Percentiles rank a stretch among this genome's conserved stretches.
phyloP scores from a whole-genome alignment of 1,140 invertebrate genomes.

The Orchestia grillus region DNA sequence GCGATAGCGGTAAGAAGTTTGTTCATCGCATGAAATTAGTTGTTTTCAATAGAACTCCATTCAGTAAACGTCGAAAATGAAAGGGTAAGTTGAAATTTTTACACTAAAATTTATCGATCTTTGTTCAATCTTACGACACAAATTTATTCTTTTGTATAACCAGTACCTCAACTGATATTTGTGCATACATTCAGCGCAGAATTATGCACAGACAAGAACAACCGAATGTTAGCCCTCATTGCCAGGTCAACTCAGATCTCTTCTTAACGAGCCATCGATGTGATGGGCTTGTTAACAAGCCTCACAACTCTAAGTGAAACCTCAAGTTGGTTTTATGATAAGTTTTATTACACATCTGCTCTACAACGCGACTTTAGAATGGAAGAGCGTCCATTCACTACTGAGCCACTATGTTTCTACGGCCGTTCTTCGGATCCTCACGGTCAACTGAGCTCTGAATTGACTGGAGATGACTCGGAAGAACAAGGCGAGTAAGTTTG shows the following conservation, averaged over 20 bases:
- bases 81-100: not conserved
- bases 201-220: not conserved
- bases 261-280: not conserved
- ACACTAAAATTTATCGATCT: not conserved
- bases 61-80: not conserved
- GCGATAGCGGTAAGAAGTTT: not conserved
- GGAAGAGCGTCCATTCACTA: not conserved
- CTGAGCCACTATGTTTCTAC: not conserved
- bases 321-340: not conserved
- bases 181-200: no score
- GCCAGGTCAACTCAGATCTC: no score
- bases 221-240: no score
- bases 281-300: not conserved
- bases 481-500: constrained; percentile 30
- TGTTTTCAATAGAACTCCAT: not conserved
- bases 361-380: not conserved
- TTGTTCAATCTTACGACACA: not conserved
- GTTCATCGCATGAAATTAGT: not conserved
- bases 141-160: no score
- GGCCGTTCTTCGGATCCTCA: not conserved
- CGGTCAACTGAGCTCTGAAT: not conserved
- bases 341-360: not conserved
- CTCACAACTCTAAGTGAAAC: not conserved
- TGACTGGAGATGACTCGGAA: constrained; percentile 15
- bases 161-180: no score